These are phyloP conservation scores for Sebastes minor DNA, from an alignment of 2,797 vertebrate genomes.

Conservation along the genomic window DNA sequence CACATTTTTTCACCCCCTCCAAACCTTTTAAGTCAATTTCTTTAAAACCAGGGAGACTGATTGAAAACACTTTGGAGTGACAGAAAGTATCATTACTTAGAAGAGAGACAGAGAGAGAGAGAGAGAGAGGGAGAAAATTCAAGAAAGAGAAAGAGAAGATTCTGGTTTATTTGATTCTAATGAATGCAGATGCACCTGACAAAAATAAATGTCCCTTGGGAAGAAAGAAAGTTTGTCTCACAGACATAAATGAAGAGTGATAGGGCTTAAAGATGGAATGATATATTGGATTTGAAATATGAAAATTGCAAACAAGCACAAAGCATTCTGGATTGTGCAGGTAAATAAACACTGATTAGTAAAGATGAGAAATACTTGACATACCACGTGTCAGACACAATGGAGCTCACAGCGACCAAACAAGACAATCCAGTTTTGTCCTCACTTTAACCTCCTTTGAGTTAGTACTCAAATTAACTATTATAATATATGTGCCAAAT, in stretches of 20 bases:
- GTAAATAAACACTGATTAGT: constrained; percentile 40
- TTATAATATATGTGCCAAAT: not conserved
- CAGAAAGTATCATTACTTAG: constrained; percentile 65
- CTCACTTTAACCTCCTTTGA: constrained; percentile 5
- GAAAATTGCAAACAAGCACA: constrained; percentile 53
- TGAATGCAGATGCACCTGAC: constrained; percentile 68
- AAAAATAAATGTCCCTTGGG: constrained; percentile 68
- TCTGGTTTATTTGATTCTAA: constrained; percentile 58
- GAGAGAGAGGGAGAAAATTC: constrained; percentile 35
- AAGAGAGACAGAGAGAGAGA: constrained; percentile 46
- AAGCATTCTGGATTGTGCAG: constrained; percentile 36
- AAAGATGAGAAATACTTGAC: constrained; percentile 20
- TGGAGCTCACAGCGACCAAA: constrained; percentile 26
- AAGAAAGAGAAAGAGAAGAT: constrained; percentile 31
- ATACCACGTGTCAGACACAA: constrained; percentile 31
- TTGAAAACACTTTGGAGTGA: constrained; percentile 68
- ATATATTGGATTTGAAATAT: constrained; percentile 56
- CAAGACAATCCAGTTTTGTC: constrained; percentile 3
- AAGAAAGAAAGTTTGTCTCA: constrained; percentile 52
- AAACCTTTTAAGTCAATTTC: constrained; percentile 64
- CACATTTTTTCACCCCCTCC: constrained; percentile 55
- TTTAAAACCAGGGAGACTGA: constrained; percentile 63
- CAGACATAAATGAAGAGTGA: constrained; percentile 53
- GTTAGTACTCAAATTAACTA: not conserved
- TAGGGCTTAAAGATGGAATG: constrained; percentile 35